Base-by-base conservation (phyloP, 2,797 vertebrate genomes). In the Galagoides demidoff region DNA sequence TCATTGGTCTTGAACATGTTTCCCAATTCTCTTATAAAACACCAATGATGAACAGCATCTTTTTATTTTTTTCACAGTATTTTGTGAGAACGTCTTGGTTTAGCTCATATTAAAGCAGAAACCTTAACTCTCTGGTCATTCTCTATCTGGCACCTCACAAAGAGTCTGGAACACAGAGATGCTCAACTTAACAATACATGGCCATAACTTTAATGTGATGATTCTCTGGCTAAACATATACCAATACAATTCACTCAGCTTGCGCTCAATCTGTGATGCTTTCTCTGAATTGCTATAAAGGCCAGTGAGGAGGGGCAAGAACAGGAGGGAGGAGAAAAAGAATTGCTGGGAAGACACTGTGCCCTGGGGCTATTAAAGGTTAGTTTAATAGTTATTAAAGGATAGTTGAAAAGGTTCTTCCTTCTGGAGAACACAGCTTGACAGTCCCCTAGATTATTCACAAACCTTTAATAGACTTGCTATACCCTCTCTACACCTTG, bases 391-490 rank as follows among this genome's bases (percentile, higher is more conserved):
- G 61, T 25, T 39, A 92, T 84, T 90, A 91, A 87, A 84, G 52
- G 0, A 79, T 92, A 95, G 87, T 37, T 94, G 79, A 86, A 92
- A 97, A 96, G 84, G 34, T 90, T 89, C 81, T 95, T 63, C 55
- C 81, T 95, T 59, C 45, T 87, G 68, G 59, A 61, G 83, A 96
- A 95, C 90, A 76, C 74, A 96, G 52, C 79, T 81, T 45, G 20
- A 4, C 73, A 89, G 77, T 43, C 23, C 49, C 90, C 59, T 66
- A 95, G 84, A 97, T 95, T 96, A 95, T 96, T 97, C 91, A 96
- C 82, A 14, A 78, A 90, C 83, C 79, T 97, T 97, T 96, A 97
- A 98, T 71, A 98, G 96, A 87, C 73, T 82, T 43, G 81, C 63
- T 92, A 34, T 73, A 95, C 97, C 77, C 96, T 89, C 79, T 71